Evolutionary conservation across 2,888 invertebrate genomes (phyloP).

Genomic region (Meteorus cinctellus): DNA sequence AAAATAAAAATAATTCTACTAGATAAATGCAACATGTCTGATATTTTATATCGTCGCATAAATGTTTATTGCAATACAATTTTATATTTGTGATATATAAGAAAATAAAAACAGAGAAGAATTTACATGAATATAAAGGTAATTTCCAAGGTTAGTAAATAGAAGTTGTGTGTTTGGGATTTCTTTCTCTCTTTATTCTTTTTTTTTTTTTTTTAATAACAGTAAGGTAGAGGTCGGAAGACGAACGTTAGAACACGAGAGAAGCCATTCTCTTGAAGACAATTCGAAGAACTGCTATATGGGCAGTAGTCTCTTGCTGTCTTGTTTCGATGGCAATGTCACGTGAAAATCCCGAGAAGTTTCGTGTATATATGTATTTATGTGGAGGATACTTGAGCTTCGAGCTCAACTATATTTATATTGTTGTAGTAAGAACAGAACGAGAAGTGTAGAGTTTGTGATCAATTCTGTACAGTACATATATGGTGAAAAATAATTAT

Average conservation of each 20-base stretch:
- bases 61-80: constrained; percentile 8
- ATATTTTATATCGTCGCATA: neutral
- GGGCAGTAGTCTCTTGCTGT: constrained; percentile 4
- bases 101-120: neutral
- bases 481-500: too few species aligned
- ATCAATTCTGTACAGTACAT: too few species aligned
- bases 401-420: constrained; percentile 25
- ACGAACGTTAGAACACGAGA: neutral
- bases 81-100: neutral
- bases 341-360: constrained; percentile 46
- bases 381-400: neutral
- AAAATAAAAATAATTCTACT: neutral
- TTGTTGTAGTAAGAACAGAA: too few species aligned
- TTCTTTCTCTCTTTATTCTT: neutral
- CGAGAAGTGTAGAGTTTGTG: too few species aligned
- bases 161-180: neutral
- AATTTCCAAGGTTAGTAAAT: neutral
- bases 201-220: constrained; percentile 7
- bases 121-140: neutral
- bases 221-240: neutral
- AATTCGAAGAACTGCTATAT: constrained; percentile 1
- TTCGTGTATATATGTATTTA: neutral
- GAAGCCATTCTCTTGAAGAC: neutral
- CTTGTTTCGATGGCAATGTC: constrained; percentile 48
- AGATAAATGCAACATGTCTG: neutral